Conservation (phyloP, 2,888 invertebrate species). For the Agriotes lineatus region DNA sequence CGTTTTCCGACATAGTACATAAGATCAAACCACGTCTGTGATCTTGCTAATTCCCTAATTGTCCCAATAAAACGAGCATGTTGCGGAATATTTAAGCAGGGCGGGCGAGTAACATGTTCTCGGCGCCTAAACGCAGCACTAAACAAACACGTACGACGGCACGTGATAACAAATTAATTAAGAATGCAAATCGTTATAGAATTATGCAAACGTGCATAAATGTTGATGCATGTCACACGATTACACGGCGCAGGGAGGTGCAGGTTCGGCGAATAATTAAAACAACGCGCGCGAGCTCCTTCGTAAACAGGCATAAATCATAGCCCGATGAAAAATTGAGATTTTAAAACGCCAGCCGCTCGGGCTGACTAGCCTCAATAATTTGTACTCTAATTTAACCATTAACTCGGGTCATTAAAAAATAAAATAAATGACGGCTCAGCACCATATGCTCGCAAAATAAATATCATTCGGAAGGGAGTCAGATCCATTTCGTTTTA, state of each 20-base stretch:
- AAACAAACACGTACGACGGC: constrained; percentile 18
- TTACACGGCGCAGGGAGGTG: constrained; percentile 1
- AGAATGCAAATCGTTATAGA: constrained; percentile 31
- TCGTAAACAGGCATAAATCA: constrained; percentile 27
- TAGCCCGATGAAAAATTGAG: constrained; percentile 35
- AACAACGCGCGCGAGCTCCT: constrained; percentile 17
- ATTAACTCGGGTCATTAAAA: constrained; percentile 45
- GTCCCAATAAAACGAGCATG: not conserved
- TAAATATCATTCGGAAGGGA: constrained; percentile 43
- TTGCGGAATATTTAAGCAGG: constrained; percentile 14
- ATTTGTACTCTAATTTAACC: constrained; percentile 46
- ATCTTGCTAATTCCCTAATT: not conserved
- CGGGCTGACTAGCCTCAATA: constrained; percentile 41
- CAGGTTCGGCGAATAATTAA: constrained; percentile 9
- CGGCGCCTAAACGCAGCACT: constrained; percentile 15
- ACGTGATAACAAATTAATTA: constrained; percentile 39
- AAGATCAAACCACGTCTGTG: not conserved
- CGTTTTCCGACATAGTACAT: not conserved
- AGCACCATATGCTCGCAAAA: constrained; percentile 44
- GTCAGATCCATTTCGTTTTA: constrained; percentile 41
- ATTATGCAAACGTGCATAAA: constrained; percentile 30
- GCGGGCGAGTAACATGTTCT: not conserved
- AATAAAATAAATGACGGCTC: constrained; percentile 46
- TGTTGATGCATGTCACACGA: constrained; percentile 27
- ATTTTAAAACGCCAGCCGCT: constrained; percentile 36